A percentile compares a stretch with the other conserved stretches of the same genome.
Evolutionary conservation across 92 coral and sea anemone species (phyloP).

Genomic region (Porites evermanni): DNA sequence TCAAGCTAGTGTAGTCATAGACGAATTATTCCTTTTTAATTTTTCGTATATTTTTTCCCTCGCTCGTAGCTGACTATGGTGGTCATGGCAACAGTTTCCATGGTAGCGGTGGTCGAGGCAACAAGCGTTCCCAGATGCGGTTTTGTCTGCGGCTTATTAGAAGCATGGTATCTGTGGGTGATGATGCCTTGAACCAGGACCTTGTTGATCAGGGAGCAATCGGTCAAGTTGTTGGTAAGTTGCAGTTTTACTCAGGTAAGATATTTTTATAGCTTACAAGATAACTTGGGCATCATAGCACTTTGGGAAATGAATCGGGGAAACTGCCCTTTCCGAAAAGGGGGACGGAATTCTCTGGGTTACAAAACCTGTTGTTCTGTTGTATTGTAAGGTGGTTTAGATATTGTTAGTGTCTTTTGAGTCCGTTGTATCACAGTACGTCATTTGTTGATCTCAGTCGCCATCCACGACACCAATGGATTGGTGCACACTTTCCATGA

Average conservation of each 20-base stretch:
- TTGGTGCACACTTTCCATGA: no score
- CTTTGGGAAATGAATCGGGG: no score
- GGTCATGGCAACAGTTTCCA: conserved; percentile 99
- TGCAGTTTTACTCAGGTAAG: background rate
- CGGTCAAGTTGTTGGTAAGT: conserved; percentile 89
- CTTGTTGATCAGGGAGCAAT: conserved; percentile 97
- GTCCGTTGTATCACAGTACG: no score
- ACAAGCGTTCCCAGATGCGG: conserved; percentile 99
- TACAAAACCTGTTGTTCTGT: no score
- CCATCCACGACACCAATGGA: no score
- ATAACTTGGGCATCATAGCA: no score
- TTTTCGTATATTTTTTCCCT: no score
- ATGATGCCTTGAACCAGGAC: conserved; percentile 93
- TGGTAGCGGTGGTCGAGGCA: conserved; percentile 99
- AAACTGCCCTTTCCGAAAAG: no score
- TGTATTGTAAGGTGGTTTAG: no score
- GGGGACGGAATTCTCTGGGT: no score
- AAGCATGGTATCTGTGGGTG: conserved; percentile 94
- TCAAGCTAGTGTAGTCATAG: background rate
- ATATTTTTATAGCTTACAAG: background rate
- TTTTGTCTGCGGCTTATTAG: conserved; percentile 86
- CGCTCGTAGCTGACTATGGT: conserved; percentile 92
- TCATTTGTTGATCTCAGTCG: no score
- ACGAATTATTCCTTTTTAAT: background rate
- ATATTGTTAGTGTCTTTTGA: no score